Evolutionary conservation across 2,888 invertebrate species (phyloP), one percentile per base, ranked within the genome.

Genomic region (Microplitis manilae): DNA sequence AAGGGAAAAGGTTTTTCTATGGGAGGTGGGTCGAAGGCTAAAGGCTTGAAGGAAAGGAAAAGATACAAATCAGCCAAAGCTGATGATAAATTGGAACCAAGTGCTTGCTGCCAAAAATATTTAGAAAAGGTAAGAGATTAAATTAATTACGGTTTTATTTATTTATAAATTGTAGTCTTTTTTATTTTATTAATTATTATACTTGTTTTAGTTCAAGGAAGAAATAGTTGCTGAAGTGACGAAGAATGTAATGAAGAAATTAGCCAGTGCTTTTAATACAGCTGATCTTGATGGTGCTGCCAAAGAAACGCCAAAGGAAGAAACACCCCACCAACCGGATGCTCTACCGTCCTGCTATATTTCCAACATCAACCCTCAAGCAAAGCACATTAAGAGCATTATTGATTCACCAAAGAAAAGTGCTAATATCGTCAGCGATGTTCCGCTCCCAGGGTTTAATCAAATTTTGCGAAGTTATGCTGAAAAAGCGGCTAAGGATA

Each of bases 201-300:
- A 50, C 13, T 13, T 5, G 1, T 13, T 50, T 50, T 7, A 50
- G n/a, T 67, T 17, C 13, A 85, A 85, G 73, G 80, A 79, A 20
- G 85, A 85, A 17, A 84, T 86, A 17, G 77, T 85, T 4, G 65
- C 79, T 17, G 85, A 83, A 50, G 80, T 84, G n/a, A 82, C 83
- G 9, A 30, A 67, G 5, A 77, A 83, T 71, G 83, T 85, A 2
- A 82, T 81, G 6, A 61, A 76, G 30, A 79, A 79, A 50, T 79
- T 86, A 69, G 77, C 77, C 59, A 77, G 79, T 39, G 79, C 77
- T n/a, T 73, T 82, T 68, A 39, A 13, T 67, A 4, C 5, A 2
- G 20, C 15, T n/a, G n/a, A 67, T 13, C 8, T 50, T 50, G 50
- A 13, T 50, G 13, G 0, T 30, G 30, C 30, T 30, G 30, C 30